phyloP scores from a whole-genome alignment of 2,888 invertebrate species.

The Tachina lurida region DNA sequence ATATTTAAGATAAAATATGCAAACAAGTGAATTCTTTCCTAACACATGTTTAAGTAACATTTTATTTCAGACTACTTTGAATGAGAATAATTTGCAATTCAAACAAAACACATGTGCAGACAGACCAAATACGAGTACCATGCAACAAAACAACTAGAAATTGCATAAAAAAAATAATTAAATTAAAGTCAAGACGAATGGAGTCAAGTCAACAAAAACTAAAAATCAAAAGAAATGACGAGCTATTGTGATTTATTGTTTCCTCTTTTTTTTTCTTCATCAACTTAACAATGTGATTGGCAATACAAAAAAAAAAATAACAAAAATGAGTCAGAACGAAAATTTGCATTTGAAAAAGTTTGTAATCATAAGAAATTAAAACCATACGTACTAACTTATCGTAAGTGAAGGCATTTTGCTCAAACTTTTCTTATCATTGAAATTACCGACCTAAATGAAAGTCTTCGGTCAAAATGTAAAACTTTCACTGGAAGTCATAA shows the following conservation, averaged over 20 bases:
- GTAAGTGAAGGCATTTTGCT: too few relatives aligned
- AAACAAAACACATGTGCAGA: slow-evolving; percentile 27
- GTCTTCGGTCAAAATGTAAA: too few relatives aligned
- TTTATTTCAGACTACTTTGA: slow-evolving; percentile 1
- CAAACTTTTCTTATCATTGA: too few relatives aligned
- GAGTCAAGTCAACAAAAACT: slow-evolving; percentile 9
- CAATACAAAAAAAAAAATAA: background rate
- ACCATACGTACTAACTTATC: too few relatives aligned
- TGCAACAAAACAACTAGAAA: slow-evolving; percentile 43
- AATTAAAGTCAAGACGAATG: slow-evolving; percentile 36
- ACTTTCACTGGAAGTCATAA: too few relatives aligned
- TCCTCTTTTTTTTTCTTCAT: slow-evolving; percentile 41
- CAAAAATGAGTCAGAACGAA: background rate
- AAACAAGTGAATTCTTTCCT: slow-evolving; percentile 12
- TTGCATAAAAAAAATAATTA: slow-evolving; percentile 55
- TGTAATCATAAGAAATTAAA: background rate
- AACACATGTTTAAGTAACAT: slow-evolving; percentile 44
- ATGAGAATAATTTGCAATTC: background rate
- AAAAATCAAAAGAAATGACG: slow-evolving; percentile 52
- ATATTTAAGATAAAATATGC: background rate
- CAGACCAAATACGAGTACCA: slow-evolving; percentile 3
- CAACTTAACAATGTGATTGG: background rate
- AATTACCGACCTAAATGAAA: too few relatives aligned
- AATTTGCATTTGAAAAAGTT: slow-evolving; percentile 32
- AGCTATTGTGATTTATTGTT: slow-evolving; percentile 63